Evolutionary conservation across 92 coral and sea anemone genomes (phyloP).

Genomic region (Palythoa grandis): DNA sequence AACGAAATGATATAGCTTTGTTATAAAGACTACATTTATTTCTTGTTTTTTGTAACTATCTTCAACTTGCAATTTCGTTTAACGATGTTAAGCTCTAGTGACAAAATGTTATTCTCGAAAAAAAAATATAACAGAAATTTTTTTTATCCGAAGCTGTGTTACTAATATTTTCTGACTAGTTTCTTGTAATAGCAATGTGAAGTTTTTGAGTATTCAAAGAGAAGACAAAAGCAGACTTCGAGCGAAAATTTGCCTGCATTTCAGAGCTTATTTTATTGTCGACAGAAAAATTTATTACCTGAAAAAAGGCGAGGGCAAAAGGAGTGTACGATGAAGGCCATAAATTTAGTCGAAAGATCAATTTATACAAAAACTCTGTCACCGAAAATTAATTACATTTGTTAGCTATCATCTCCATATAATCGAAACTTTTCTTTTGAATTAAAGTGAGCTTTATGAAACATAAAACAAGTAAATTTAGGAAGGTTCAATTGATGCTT

Average conservation of each 20-base stretch:
- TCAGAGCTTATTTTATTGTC: not conserved
- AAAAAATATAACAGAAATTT: not conserved
- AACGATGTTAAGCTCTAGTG: not conserved
- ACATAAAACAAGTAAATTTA: slow-evolving; percentile 30
- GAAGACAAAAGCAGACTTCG: not conserved
- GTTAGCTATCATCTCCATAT: not conserved
- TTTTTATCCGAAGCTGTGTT: slow-evolving; percentile 12
- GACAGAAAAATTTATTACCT: not conserved
- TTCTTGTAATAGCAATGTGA: not conserved
- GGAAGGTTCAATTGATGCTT: slow-evolving; percentile 29
- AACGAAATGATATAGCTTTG: not conserved
- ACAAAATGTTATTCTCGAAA: not conserved
- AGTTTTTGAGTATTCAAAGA: not conserved
- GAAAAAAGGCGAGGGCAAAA: not conserved
- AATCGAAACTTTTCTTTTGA: slow-evolving; percentile 30
- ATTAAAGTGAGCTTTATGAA: slow-evolving; percentile 16
- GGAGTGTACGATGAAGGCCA: slow-evolving; percentile 1
- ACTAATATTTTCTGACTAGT: not conserved
- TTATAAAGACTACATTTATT: slow-evolving; percentile 13
- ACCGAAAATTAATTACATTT: slow-evolving; percentile 10
- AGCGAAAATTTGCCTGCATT: not conserved
- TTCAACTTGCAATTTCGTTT: not conserved
- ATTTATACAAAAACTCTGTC: slow-evolving; percentile 38
- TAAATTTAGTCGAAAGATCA: slow-evolving; percentile 25
- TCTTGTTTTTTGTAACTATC: not conserved